These are phyloP conservation scores for Drosophila ananassae DNA, from an alignment of 1,140 invertebrate species.

Conservation along the genomic window DNA sequence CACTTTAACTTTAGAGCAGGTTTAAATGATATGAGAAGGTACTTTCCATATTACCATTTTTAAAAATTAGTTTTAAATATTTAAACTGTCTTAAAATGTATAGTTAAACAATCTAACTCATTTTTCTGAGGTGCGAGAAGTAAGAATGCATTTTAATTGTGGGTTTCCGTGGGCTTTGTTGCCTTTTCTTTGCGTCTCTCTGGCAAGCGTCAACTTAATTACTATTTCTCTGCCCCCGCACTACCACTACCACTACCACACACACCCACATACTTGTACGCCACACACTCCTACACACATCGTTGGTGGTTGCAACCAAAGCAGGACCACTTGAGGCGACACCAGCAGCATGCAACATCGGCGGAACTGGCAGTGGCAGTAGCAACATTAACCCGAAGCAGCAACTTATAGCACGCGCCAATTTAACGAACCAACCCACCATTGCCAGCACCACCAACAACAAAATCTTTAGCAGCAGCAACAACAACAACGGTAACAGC, in stretches of 20 bases:
- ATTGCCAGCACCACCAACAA: slow-evolving; percentile 32
- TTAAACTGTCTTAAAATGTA: not conserved
- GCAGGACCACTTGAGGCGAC: slow-evolving; percentile 81
- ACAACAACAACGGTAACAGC: slow-evolving; percentile 17
- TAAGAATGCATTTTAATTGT: slow-evolving; percentile 57
- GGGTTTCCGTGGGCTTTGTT: slow-evolving; percentile 46
- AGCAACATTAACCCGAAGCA: slow-evolving; percentile 38
- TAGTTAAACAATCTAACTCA: not conserved
- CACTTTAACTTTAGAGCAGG: too few relatives aligned
- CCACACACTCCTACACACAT: slow-evolving; percentile 15
- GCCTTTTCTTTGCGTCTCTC: slow-evolving; percentile 33
- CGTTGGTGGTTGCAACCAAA: slow-evolving; percentile 74
- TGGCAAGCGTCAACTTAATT: slow-evolving; percentile 75
- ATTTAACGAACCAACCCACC: slow-evolving; percentile 76
- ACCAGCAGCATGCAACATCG: slow-evolving; percentile 57
- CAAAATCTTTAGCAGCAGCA: slow-evolving; percentile 34
- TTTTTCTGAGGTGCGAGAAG: not conserved
- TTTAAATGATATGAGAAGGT: too few relatives aligned
- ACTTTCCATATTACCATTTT: not conserved
- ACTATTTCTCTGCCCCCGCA: slow-evolving; percentile 67
- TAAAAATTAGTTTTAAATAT: not conserved
- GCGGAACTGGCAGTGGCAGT: slow-evolving; percentile 8
- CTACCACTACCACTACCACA: slow-evolving; percentile 16
- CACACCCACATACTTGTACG: slow-evolving; percentile 25
- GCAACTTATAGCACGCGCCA: slow-evolving; percentile 65